Evolutionary conservation across 2,797 vertebrate species (phyloP).

Genomic region (Myotis planiceps): DNA sequence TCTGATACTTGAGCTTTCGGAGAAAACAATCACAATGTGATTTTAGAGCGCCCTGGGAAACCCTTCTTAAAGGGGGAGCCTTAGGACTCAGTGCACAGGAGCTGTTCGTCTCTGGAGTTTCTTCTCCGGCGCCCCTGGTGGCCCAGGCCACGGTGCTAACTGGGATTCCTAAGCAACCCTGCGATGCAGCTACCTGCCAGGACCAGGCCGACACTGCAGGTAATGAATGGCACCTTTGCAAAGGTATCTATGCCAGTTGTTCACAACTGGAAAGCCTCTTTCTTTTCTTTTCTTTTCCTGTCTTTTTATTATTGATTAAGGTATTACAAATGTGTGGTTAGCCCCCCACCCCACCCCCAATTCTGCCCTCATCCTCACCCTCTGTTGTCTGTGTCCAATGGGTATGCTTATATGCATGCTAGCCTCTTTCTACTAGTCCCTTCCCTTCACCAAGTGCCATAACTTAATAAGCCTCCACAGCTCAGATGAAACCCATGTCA

Average conservation of each 20-base stretch:
- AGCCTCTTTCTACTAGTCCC: not conserved
- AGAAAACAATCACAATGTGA: not conserved
- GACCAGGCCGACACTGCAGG: not conserved
- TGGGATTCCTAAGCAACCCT: not conserved
- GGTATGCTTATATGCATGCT: no score
- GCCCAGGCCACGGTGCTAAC: not conserved
- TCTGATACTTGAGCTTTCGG: not conserved
- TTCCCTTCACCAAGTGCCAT: not conserved
- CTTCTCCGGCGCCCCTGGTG: not conserved
- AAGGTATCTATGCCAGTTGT: not conserved
- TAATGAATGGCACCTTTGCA: not conserved
- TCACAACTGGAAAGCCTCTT: not conserved
- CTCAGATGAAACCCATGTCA: not conserved
- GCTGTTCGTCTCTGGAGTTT: not conserved
- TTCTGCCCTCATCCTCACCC: no score
- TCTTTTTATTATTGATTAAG: no score
- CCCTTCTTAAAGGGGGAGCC: not conserved
- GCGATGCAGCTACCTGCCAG: not conserved
- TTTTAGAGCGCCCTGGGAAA: not conserved
- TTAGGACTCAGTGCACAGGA: not conserved
- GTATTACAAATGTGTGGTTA: no score
- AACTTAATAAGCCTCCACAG: not conserved
- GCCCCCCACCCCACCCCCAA: no score
- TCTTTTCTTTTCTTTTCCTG: no score
- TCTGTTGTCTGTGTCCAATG: no score